Evolutionary conservation across 2,113 vertebrate genomes (phyloP), one percentile per base, ranked within the genome.

Genomic region (Bettongia penicillata): DNA sequence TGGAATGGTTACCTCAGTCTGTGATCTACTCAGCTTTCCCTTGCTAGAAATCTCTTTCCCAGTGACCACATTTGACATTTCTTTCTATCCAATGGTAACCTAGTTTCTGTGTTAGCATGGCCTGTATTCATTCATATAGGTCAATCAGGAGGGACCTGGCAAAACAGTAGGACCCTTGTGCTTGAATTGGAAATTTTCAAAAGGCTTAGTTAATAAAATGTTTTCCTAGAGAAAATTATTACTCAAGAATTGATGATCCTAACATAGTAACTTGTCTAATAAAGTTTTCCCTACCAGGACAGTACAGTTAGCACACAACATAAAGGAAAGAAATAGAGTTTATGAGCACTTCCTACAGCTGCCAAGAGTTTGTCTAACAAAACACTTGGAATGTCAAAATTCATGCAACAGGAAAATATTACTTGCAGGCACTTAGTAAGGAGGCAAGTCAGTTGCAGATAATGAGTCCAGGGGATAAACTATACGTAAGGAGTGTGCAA

Each of bases 341-440:
- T 0, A 43, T n/a, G 8, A 96, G 37, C 51, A 89, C 25, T 91
- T 91, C 47, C 90, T 95, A 55, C 49, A 89, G 50, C n/a, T 95
- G 3, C 28, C 95, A 93, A 84, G 9, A 93, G 0, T 93, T 95
- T 94, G 31, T 96, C n/a, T 93, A 93, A 95, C 57, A 96, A 47
- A 94, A 94, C 0, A 0, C 4, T 51, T 16, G 26, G 10, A 23
- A 77, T 95, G 28, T 94, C n/a, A 96, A 95, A 97, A 97, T 77
- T n/a, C 16, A 61, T 37, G 12, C 50, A 68, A 91, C 3, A 94
- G 49, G 24, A 95, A 96, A 93, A 90, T 31, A 93, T 96, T 96
- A 97, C 89, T 92, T 91, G 8, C 8, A 94, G 94, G 8, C 24
- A 90, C 31, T 50, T 43, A 22, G 23, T 28, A 24, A 92, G 89